Base-by-base conservation (phyloP, 2,797 vertebrate genomes). In the Crenuchus spilurus region DNA sequence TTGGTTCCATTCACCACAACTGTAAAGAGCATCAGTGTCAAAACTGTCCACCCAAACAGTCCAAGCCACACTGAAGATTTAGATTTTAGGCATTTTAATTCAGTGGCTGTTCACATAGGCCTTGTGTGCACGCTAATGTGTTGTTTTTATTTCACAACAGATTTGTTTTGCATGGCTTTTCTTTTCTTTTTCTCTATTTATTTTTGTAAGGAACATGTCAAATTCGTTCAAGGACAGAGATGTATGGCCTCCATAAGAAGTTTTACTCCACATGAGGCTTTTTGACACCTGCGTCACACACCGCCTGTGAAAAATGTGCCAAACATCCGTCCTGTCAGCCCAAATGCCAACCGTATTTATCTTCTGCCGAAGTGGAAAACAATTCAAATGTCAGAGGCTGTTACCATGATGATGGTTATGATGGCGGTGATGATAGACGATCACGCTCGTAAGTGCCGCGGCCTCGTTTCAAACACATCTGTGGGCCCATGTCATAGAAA, bases 261-360 rank as follows among this genome's bases (percentile, higher is more conserved):
- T 78, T 75, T 75, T 62, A 70, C 72, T 31, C 67, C 58, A 49
- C 61, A 22, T 54, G 26, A 41, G 65, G 48, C 28, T 48, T 70
- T 52, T 30, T 35, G 55, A 54, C 78, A 83, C 64, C 42, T 37
- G 64, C 52, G 83, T 82, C 78, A 80, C 82, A 82, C 75, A 81
- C 68, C 24, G 51, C 78, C 83, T 79, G 62, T 77, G 82, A 89
- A 84, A 84, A 87, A 88, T 84, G 82, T 58, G 35, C 61, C 72
- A 24, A 83, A 80, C 76, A 83, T 82, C 85, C 80, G 13, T 83
- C 80, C 79, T 86, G 84, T 88, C 88, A 80, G 85, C 82, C 80
- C 84, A 90, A 92, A 91, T 90, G 88, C 89, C 89, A 89, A 83
- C 84, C 85, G 85, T 85, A 86, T 90, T 89, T 87, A 83, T 89